Conservation (phyloP, 23 tunicate genomes). For the Botrylloides violaceus region DNA sequence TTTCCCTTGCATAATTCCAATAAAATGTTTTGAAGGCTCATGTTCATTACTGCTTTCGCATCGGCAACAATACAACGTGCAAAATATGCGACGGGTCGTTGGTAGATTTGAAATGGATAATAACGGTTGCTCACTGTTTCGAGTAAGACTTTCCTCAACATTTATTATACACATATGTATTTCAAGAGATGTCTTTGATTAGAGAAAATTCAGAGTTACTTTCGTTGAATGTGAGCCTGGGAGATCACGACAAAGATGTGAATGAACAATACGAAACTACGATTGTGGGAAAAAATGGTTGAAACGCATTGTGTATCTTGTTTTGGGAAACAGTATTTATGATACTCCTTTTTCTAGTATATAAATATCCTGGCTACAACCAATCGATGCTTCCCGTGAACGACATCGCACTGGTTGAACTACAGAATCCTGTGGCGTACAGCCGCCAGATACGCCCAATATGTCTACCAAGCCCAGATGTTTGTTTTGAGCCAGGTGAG, state of each 20-base stretch:
- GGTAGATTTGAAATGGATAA: background rate
- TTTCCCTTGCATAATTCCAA: no score
- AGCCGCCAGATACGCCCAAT: background rate
- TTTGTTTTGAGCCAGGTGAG: constrained; percentile 4
- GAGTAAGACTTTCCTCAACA: background rate
- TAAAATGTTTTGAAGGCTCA: background rate
- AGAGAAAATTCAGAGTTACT: background rate
- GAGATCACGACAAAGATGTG: background rate
- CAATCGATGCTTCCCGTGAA: background rate
- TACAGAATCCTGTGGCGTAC: background rate
- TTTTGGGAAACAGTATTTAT: no score
- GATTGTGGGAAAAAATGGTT: background rate
- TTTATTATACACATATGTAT: no score
- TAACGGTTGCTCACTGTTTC: constrained; percentile 11
- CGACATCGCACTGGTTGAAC: constrained; percentile 12
- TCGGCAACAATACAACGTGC: background rate
- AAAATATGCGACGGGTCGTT: background rate
- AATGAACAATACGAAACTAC: background rate
- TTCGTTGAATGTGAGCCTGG: background rate
- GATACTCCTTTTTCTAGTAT: background rate
- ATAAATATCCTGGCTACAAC: background rate
- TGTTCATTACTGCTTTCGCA: background rate
- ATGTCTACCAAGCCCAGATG: constrained; percentile 6
- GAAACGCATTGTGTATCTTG: no score
- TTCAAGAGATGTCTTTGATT: no score